phyloP scores from a whole-genome alignment of 2,797 vertebrate species.

The Coranthus polyacanthus region DNA sequence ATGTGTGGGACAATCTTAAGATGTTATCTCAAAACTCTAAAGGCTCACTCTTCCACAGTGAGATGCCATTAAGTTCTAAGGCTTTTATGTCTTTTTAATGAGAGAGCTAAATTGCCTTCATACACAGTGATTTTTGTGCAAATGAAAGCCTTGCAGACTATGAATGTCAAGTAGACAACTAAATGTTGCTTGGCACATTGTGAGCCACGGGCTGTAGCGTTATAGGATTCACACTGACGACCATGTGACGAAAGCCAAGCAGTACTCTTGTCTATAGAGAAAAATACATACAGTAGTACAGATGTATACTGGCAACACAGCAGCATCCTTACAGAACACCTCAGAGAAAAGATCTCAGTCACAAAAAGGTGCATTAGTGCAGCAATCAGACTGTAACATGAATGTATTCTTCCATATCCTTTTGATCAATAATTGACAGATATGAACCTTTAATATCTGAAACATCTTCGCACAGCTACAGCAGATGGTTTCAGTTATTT shows the following conservation, averaged over 20 bases:
- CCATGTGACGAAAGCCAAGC: constrained; percentile 44
- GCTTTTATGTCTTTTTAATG: constrained; percentile 87
- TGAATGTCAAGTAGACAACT: constrained; percentile 79
- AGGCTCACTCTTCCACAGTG: constrained; percentile 71
- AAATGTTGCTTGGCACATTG: constrained; percentile 74
- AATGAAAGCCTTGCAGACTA: constrained; percentile 79
- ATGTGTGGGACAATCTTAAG: constrained; percentile 64
- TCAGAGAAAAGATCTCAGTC: constrained; percentile 22
- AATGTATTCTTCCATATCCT: constrained; percentile 19
- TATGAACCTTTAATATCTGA: constrained; percentile 15
- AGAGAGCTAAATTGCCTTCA: constrained; percentile 84
- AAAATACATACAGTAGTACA: too few species aligned
- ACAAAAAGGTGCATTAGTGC: constrained; percentile 14
- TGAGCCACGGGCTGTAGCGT: constrained; percentile 61
- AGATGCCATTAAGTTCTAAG: constrained; percentile 81
- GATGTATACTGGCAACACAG: constrained; percentile 26
- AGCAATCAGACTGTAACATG: constrained; percentile 19
- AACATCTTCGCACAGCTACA: constrained; percentile 44
- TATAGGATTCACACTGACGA: constrained; percentile 61
- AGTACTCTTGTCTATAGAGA: constrained; percentile 17
- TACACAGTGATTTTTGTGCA: constrained; percentile 80
- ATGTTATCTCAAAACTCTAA: constrained; percentile 78
- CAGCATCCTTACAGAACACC: neutral
- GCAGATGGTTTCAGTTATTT: constrained; percentile 44
- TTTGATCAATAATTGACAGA: constrained; percentile 48